Conservation (phyloP, 2,113 vertebrate genomes). For the Prolemur simus region DNA sequence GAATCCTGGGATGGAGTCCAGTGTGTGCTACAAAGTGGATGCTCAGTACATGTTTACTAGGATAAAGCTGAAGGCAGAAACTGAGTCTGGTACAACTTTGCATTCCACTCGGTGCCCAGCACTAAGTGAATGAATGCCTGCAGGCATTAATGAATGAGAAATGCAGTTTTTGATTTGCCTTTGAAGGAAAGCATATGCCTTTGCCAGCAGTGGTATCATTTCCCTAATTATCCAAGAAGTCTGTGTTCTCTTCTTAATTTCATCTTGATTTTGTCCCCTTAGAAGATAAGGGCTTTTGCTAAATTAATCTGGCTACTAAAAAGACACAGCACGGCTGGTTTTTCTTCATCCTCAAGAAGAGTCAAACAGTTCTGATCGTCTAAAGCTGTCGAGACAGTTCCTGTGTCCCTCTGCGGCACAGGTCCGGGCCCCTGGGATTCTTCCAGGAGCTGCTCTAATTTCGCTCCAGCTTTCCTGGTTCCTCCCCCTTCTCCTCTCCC, state of each 20-base stretch:
- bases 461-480: neutral
- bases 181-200: neutral
- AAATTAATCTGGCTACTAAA: neutral
- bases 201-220: neutral
- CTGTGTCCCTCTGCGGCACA: neutral
- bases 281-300: conserved; percentile 2
- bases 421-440: neutral
- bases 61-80: neutral
- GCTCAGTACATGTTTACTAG: neutral
- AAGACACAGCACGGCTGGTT: neutral
- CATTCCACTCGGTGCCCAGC: neutral
- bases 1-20: neutral
- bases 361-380: neutral
- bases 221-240: conserved; percentile 10
- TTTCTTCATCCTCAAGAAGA: neutral
- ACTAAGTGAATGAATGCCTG: neutral
- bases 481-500: neutral
- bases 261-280: neutral
- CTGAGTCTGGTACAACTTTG: neutral
- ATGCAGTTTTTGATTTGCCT: neutral
- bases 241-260: conserved; percentile 1
- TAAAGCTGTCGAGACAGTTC: neutral
- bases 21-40: neutral
- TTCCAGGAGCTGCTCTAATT: neutral
- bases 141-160: neutral